Evolutionary conservation across 2,113 vertebrate genomes (phyloP), one percentile per base, ranked within the genome.

Genomic region (Leptobrachium leishanense): DNA sequence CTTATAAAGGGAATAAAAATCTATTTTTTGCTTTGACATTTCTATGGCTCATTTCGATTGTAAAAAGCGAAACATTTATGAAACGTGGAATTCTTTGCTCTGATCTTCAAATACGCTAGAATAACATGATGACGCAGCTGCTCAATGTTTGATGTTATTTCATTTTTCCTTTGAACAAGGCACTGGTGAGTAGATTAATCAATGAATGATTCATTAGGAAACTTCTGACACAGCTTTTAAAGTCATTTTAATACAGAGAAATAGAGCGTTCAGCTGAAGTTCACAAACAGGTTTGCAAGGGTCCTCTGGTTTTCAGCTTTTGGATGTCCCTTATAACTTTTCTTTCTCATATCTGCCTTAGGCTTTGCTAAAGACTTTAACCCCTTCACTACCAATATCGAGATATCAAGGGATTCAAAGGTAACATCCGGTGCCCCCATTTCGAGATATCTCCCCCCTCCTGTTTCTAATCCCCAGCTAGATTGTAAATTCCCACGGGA

Each of bases 141-240:
- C 54, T 65, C 20, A 20, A 70, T 67, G 77, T 73, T 74, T 79
- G 77, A 79, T 79, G 77, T 79, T 79, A 73, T 7, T 44, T 46
- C 43, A 15, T 5, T 6, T 20, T 44, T 70, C 43, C 77, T 79
- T 79, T 74, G 63, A 79, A 74, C 70, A 73, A 57, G 70, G 65
- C 13, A 3, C 63, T 68, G 40, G 50, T 44, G 70, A 40, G 55
- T 5, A 57, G 63, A 13, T 11, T 68, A 39, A 15, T 13, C 63
- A 44, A 67, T 72, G 40, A 79, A 79, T 54, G 43, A 72, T 79
- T 65, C 50, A 50, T 70, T 39, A 50, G 42, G 40, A 6, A 13
- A 39, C 15, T 9, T 68, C 40, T 59, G 53, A 44, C 20, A 42
- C 10, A 12, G 10, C 1, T 46, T 8, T 9, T 70, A 43, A 44